Evolutionary conservation across 2,797 vertebrate genomes (phyloP).

Genomic region (Brachymystax lenok): DNA sequence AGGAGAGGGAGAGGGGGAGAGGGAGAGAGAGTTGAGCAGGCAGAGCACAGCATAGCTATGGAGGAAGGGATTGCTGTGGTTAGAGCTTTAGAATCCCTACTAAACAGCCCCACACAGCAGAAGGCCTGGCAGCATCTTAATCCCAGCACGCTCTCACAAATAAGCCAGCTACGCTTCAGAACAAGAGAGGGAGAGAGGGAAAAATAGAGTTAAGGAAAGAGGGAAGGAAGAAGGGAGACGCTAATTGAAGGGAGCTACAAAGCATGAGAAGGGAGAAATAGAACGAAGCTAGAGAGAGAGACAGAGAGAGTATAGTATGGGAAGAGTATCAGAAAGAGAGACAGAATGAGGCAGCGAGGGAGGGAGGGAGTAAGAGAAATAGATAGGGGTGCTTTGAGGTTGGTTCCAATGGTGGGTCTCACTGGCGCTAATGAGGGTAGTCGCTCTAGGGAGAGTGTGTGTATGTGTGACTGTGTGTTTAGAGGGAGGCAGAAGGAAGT

Average conservation of each 20-base stretch:
- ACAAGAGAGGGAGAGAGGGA: slow-evolving; percentile 36
- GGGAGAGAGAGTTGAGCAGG: neutral
- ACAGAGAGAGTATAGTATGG: slow-evolving; percentile 16
- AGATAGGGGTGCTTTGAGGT: slow-evolving; percentile 54
- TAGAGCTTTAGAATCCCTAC: slow-evolving; percentile 30
- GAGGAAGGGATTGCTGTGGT: slow-evolving; percentile 33
- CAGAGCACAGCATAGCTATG: slow-evolving; percentile 21
- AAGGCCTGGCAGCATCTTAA: slow-evolving; percentile 47
- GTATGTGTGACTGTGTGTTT: slow-evolving; percentile 17
- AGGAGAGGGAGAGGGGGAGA: neutral
- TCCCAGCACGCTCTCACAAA: slow-evolving; percentile 36
- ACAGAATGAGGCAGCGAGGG: neutral
- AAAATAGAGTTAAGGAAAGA: slow-evolving; percentile 35
- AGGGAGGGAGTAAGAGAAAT: slow-evolving; percentile 25
- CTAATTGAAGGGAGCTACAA: slow-evolving; percentile 22
- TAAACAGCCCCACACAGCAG: slow-evolving; percentile 37
- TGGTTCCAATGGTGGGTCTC: slow-evolving; percentile 67
- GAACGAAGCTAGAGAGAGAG: slow-evolving; percentile 22
- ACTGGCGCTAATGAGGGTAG: slow-evolving; percentile 74
- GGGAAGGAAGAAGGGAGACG: neutral
- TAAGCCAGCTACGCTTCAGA: slow-evolving; percentile 35
- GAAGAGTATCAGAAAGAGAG: neutral
- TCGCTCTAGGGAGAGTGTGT: slow-evolving; percentile 52
- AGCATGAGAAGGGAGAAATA: neutral
- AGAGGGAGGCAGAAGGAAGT: neutral